Evolutionary conservation across 92 coral and sea anemone species (phyloP).

Genomic region (Ricordea florida): DNA sequence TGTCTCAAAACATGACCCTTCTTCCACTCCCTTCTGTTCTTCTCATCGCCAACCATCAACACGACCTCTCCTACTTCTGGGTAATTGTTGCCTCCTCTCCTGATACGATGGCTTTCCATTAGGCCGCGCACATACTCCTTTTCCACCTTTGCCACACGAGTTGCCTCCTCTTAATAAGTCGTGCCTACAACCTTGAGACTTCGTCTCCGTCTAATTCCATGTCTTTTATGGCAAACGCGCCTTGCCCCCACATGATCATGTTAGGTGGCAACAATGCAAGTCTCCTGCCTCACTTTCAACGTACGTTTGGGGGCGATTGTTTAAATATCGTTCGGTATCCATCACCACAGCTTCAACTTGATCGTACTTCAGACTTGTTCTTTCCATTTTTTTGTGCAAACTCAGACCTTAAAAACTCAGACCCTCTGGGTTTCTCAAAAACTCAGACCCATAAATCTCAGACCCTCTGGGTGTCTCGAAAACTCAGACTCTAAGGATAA

Average conservation of each 20-base stretch:
- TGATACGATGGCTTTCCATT: conserved; percentile 60
- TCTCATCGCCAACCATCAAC: conserved; percentile 61
- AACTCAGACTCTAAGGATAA: too few species aligned
- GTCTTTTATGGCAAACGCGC: conserved; percentile 55
- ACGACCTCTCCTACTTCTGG: conserved; percentile 65
- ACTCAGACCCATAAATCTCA: too few species aligned
- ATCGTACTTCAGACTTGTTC: conserved; percentile 21
- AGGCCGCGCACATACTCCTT: conserved; percentile 63
- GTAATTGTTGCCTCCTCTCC: background rate
- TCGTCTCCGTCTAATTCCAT: conserved; percentile 61
- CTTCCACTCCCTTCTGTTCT: conserved; percentile 67
- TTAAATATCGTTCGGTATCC: conserved; percentile 58
- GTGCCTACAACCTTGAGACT: conserved; percentile 18
- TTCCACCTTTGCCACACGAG: conserved; percentile 65
- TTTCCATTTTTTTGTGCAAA: conserved; percentile 61
- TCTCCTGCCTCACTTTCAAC: conserved; percentile 55
- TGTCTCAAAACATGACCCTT: conserved; percentile 34
- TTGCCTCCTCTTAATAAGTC: conserved; percentile 14
- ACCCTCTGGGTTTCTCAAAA: too few species aligned
- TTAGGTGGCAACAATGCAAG: conserved; percentile 43
- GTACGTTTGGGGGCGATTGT: conserved; percentile 61
- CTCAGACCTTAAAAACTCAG: too few species aligned
- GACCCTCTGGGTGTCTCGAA: too few species aligned
- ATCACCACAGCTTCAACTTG: conserved; percentile 58
- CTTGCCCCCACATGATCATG: conserved; percentile 63